Evolutionary conservation across 2,113 vertebrate genomes (phyloP).

Genomic region (Diphyllodes magnificus): DNA sequence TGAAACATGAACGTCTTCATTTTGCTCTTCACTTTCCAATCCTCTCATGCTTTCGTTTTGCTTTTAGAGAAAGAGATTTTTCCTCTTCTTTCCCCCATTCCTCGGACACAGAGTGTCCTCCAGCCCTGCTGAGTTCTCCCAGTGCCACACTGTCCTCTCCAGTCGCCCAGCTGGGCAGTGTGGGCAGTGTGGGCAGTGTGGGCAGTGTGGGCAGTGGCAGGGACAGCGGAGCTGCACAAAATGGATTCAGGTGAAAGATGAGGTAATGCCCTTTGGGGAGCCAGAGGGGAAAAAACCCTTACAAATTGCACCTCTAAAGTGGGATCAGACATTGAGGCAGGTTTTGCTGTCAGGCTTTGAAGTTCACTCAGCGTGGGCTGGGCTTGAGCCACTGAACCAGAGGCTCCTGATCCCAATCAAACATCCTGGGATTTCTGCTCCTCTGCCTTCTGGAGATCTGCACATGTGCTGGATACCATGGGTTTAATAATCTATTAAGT

Average conservation of each 20-base stretch:
- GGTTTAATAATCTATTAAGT: neutral
- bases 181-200: neutral
- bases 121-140: neutral
- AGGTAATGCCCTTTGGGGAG: neutral
- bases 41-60: neutral
- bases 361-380: rapidly evolving
- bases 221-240: neutral
- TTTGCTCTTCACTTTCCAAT: neutral
- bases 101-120: neutral
- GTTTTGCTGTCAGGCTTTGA: neutral
- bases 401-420: neutral
- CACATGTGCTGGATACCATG: rapidly evolving
- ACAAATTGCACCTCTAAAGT: neutral
- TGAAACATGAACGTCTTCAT: neutral
- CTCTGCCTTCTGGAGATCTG: neutral
- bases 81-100: neutral
- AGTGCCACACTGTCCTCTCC: neutral
- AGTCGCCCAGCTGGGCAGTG: neutral
- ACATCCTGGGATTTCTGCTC: rapidly evolving
- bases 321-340: neutral
- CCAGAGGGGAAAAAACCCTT: neutral
- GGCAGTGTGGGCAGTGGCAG: neutral
- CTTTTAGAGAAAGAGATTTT: neutral
- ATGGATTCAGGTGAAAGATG: neutral
- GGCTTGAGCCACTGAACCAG: neutral